These are phyloP conservation scores for Macrotis lagotis DNA, from an alignment of 2,113 vertebrate genomes.

Conservation along the genomic window DNA sequence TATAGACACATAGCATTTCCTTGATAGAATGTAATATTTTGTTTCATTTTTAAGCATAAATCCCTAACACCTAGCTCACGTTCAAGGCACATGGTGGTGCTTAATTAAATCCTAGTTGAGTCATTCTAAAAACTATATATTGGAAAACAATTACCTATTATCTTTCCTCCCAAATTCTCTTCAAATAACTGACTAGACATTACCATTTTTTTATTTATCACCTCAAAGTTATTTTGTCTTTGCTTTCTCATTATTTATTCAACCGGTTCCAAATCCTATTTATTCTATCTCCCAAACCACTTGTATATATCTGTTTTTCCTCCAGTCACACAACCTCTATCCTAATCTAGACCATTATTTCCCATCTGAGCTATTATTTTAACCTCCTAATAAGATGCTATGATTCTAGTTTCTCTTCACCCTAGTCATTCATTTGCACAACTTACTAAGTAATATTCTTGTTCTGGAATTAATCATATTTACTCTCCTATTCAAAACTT, in stretches of 20 bases:
- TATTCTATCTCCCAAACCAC: too few relatives aligned
- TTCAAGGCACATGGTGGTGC: not conserved
- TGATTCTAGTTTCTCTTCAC: not conserved
- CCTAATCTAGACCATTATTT: not conserved
- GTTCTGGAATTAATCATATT: not conserved
- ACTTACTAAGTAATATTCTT: not conserved
- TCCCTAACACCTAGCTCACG: not conserved
- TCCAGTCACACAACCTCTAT: not conserved
- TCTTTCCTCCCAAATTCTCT: not conserved
- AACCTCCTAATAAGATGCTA: not conserved
- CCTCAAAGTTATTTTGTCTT: not conserved
- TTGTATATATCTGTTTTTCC: not conserved
- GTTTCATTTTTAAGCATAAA: not conserved
- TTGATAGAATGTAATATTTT: not conserved
- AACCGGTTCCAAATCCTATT: not conserved
- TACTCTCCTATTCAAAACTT: not conserved
- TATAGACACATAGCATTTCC: not conserved
- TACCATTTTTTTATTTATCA: not conserved
- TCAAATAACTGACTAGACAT: not conserved
- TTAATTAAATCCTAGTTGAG: not conserved
- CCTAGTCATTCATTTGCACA: not conserved
- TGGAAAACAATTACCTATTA: not conserved
- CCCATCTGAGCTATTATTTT: not conserved
- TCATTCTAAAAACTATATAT: not conserved
- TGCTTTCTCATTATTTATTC: not conserved